These are phyloP conservation scores for Whitmania pigra DNA, from an alignment of 1,140 invertebrate genomes.

Conservation along the genomic window DNA sequence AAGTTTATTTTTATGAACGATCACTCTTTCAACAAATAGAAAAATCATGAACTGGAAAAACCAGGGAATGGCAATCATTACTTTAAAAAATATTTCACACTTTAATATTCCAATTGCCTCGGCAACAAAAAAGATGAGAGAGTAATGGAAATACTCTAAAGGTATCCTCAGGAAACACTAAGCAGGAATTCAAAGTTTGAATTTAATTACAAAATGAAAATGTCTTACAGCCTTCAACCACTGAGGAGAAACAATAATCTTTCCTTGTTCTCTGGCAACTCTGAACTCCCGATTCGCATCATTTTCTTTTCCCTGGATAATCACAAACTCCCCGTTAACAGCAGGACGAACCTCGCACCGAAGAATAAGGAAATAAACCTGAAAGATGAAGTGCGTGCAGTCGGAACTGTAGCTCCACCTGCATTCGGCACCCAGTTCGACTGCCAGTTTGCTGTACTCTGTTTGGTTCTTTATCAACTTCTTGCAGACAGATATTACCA, in stretches of 20 bases:
- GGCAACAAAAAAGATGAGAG: too few species aligned
- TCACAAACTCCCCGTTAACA: not conserved
- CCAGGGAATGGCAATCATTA: too few species aligned
- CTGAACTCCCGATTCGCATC: conserved; percentile 42
- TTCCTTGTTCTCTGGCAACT: conserved; percentile 39
- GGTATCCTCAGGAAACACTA: too few species aligned
- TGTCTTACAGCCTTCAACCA: conserved; percentile 39
- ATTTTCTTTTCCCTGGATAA: conserved; percentile 38
- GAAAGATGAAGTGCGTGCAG: conserved; percentile 45
- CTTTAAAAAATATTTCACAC: too few species aligned
- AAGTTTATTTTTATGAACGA: too few species aligned
- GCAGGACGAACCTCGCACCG: not conserved
- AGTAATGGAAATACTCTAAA: too few species aligned
- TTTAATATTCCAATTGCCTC: too few species aligned
- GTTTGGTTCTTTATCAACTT: conserved; percentile 39
- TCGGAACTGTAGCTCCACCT: conserved; percentile 38
- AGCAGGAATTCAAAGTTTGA: too few species aligned
- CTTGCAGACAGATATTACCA: conserved; percentile 40
- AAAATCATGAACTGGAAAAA: too few species aligned
- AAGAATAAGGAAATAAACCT: conserved; percentile 28
- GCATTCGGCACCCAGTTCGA: conserved; percentile 42
- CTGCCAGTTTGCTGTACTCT: conserved; percentile 39
- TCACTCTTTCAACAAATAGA: too few species aligned
- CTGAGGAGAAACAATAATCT: conserved; percentile 43
- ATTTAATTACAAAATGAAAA: too few species aligned